phyloP scores from a whole-genome alignment of 1,140 invertebrate species.

The Batillaria attramentaria region DNA sequence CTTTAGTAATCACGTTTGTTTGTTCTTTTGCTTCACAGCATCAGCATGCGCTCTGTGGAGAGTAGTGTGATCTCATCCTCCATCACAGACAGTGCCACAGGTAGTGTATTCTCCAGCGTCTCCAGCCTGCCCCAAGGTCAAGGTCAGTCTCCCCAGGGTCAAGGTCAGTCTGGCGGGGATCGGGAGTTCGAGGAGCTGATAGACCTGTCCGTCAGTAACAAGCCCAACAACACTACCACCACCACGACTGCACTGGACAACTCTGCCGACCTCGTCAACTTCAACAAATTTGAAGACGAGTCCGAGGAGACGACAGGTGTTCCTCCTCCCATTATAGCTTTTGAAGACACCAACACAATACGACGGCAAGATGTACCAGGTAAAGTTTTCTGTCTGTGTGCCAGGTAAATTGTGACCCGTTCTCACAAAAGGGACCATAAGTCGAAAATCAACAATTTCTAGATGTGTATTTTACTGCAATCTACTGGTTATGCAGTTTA shows the following conservation, averaged over 20 bases:
- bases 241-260: constrained; percentile 37
- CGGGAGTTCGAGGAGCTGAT: constrained; percentile 61
- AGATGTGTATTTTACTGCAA: too few relatives aligned
- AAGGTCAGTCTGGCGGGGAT: constrained; percentile 13
- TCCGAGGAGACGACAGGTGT: constrained; percentile 37
- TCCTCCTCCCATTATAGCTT: constrained; percentile 60
- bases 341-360: constrained; percentile 59
- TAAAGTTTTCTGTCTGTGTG: constrained; percentile 41
- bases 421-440: too few relatives aligned
- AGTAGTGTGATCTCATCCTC: constrained; percentile 52
- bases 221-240: constrained; percentile 37
- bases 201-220: constrained; percentile 54
- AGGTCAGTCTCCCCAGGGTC: constrained; percentile 4
- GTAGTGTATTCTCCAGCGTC: constrained; percentile 19
- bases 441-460: too few relatives aligned
- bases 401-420: too few relatives aligned
- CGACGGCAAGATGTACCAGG: constrained; percentile 62
- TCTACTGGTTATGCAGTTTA: too few relatives aligned
- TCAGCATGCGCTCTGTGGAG: constrained; percentile 60
- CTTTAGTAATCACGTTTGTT: too few relatives aligned
- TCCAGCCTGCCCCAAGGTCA: constrained; percentile 42
- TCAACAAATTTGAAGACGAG: constrained; percentile 52
- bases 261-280: constrained; percentile 51
- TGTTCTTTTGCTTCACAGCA: constrained; percentile 49
- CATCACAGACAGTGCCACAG: constrained; percentile 41